phyloP scores from a whole-genome alignment of 2,888 invertebrate species.

The Clepsis dumicolana region DNA sequence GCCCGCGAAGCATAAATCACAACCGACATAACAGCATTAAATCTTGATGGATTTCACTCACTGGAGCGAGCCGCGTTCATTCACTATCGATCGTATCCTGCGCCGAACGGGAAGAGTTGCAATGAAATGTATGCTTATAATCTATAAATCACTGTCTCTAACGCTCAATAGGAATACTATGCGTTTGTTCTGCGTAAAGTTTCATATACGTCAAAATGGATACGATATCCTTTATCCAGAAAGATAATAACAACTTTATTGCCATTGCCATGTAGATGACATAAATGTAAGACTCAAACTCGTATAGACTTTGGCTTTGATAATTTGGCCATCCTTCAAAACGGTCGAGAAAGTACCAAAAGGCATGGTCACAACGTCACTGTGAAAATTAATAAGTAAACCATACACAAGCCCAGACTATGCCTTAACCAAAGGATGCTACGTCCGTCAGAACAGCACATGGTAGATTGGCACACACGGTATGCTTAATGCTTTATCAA shows the following conservation, averaged over 20 bases:
- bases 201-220: background rate
- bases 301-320: too few relatives aligned
- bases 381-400: too few relatives aligned
- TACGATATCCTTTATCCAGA: too few relatives aligned
- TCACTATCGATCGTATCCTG: conserved; percentile 17
- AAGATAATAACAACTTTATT: too few relatives aligned
- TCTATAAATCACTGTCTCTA: background rate
- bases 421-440: background rate
- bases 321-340: too few relatives aligned
- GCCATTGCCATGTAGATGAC: too few relatives aligned
- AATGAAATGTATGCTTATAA: conserved; percentile 1
- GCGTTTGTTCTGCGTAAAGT: background rate
- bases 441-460: background rate
- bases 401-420: too few relatives aligned
- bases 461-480: too few relatives aligned
- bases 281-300: too few relatives aligned
- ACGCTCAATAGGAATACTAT: background rate
- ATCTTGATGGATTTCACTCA: conserved; percentile 66
- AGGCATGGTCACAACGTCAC: too few relatives aligned
- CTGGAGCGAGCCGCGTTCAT: conserved; percentile 45
- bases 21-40: conserved; percentile 61
- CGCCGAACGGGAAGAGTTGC: background rate
- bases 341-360: too few relatives aligned
- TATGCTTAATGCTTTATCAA: too few relatives aligned
- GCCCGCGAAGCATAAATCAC: conserved; percentile 73